Evolutionary conservation across 2,888 invertebrate genomes (phyloP), one percentile per base, ranked within the genome.

Genomic region (Chalcosyrphus nemorum): DNA sequence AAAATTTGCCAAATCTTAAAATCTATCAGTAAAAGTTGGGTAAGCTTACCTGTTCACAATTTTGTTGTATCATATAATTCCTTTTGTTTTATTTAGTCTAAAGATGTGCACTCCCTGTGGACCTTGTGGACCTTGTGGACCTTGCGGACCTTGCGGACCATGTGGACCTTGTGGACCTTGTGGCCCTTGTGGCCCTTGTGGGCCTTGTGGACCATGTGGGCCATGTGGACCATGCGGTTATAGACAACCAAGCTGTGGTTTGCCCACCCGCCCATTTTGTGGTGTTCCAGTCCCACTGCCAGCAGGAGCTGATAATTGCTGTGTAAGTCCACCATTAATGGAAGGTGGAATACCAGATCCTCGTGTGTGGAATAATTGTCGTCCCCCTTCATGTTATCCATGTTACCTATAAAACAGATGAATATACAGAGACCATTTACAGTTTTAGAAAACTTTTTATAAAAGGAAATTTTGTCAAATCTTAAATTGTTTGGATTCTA

Each of bases 321-420:
- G 1, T 7, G 52, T 81, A 0, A 43, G 59, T 13, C 85, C 80
- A 1, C 85, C 85, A 1, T 24, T 85, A 21, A 85, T 81, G 81
- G 85, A 85, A 41, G 85, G 85, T 7, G 85, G 85, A 5, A 76
- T 85, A 21, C 85, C 85, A 0, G 85, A 85, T 43, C 85, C 85
- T 6, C 57, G 85, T 17, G 76, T 85, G 21, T 85, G 85, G 85
- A 81, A 85, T 21, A 85, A 85, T 61, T 81, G 80, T 15, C 61
- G 27, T 7, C 74, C 84, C n/a, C 80, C 84, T 19, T 2, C 29
- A 0, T 75, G 45, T 24, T 84, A 84, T 17, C 84, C 84, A 1
- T 68, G 84, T 45, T 84, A 80, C 24, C 38, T 84, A 15, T 78
- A 72, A 72, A 19, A n/a, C 9, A 19, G 24, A 24, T n/a, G 17